Conservation (phyloP, 1,140 invertebrate genomes). For the Cyclina sinensis region DNA sequence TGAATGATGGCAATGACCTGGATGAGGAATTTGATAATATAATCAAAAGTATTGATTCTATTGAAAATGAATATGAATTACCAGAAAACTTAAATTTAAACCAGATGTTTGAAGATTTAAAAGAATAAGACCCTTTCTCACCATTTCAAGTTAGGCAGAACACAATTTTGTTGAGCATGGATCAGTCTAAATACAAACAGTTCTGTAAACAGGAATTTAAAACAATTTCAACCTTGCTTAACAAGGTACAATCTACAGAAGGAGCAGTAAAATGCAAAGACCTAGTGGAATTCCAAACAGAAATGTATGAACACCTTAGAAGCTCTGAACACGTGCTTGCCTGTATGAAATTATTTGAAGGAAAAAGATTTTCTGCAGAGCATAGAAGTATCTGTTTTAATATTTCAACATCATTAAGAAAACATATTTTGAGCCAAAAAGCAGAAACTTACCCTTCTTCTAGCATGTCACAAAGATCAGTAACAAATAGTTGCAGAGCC, state of each 20-base stretch:
- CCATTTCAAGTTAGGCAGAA: background rate
- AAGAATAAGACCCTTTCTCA: background rate
- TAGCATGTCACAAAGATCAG: background rate
- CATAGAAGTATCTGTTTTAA: constrained; percentile 34
- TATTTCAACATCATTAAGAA: constrained; percentile 11
- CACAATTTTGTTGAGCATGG: background rate
- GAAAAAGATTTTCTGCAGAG: background rate
- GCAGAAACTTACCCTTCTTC: background rate
- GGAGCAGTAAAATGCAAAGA: constrained; percentile 10
- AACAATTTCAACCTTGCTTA: background rate
- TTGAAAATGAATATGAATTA: background rate
- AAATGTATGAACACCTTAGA: constrained; percentile 14
- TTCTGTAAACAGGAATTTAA: constrained; percentile 13
- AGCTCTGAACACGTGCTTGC: background rate
- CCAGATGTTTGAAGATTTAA: constrained; percentile 1
- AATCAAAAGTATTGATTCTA: background rate
- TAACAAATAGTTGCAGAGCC: constrained; percentile 23
- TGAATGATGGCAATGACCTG: background rate
- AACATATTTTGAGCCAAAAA: constrained; percentile 30
- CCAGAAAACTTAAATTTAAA: constrained; percentile 30
- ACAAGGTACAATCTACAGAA: background rate
- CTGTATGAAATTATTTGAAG: constrained; percentile 19
- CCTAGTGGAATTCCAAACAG: background rate
- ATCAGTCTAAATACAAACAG: background rate
- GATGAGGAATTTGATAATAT: constrained; percentile 33